Evolutionary conservation across 2,888 invertebrate species (phyloP), one percentile per base, ranked within the genome.

Genomic region (Entomobrya multifasciata): DNA sequence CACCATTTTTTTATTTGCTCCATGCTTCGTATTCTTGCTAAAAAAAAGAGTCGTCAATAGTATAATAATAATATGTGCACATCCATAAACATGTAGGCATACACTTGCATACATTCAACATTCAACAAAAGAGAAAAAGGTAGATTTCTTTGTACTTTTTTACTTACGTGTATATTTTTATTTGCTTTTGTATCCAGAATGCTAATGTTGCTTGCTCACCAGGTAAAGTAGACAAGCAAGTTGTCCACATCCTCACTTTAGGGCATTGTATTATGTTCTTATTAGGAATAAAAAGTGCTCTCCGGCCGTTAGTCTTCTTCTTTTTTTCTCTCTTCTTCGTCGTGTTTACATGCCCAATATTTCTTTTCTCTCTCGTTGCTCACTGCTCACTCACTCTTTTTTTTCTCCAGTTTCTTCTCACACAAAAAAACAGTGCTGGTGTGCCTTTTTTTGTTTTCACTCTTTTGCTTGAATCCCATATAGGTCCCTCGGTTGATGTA

Each of bases 181-280:
- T 70, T 60, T 82, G n/a, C 47, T 41, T 82, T 47, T 74, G 74
- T 76, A 85, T 79, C 72, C 22, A 36, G 79, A 79, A 86, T 86
- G 85, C 62, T 86, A 86, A 86, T 86, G 85, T 74, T 79, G 47
- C 70, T 70, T 49, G 70, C 72, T 79, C 72, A 62, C 70, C 77
- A 67, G 57, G 55, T 84, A 49, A 62, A 25, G 47, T 5, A 70
- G 70, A 70, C 70, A 70, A 47, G 72, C 79, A 86, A 86, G 62
- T 86, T 86, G 80, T 86, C 80, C 85, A 79, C 85, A 67, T 80
- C 67, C 76, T 76, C 80, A 86, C 86, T 86, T 86, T 57, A 80
- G 86, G 86, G 86, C 70, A 80, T 80, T 86, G 86, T 80, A 86
- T 86, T 80, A 86, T 86, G 80, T 76, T 86, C 86, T 80, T 80